Conservation (phyloP, 1,140 invertebrate genomes). For the Aradophagus sp. region DNA sequence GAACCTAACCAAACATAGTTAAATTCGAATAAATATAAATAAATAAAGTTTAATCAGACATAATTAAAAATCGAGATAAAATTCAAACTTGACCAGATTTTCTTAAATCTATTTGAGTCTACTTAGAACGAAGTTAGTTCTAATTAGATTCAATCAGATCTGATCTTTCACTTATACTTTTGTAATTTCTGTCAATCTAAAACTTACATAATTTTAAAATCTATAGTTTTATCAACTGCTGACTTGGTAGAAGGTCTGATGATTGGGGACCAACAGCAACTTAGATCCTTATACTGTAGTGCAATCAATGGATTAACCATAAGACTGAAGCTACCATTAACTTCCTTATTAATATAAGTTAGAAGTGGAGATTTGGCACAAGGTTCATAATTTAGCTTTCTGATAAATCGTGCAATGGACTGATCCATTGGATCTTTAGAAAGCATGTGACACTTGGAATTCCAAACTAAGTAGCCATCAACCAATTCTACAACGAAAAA, state of each 20-base stretch:
- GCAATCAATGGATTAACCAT: slow-evolving; percentile 61
- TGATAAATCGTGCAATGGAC: slow-evolving; percentile 78
- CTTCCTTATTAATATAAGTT: slow-evolving; percentile 69
- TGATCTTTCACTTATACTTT: too few species aligned
- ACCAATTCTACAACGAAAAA: slow-evolving; percentile 51
- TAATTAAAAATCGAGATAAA: too few species aligned
- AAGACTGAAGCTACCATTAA: slow-evolving; percentile 61
- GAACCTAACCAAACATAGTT: too few species aligned
- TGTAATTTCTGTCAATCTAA: too few species aligned
- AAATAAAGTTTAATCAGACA: too few species aligned
- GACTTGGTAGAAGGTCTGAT: slow-evolving; percentile 58
- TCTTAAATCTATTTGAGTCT: too few species aligned
- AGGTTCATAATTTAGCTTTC: slow-evolving; percentile 75
- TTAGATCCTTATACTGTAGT: slow-evolving; percentile 60
- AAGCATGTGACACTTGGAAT: slow-evolving; percentile 81
- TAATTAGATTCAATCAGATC: too few species aligned
- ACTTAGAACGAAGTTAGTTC: too few species aligned
- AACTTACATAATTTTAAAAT: slow-evolving; percentile 75
- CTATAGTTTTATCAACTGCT: slow-evolving; percentile 59
- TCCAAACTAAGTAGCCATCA: slow-evolving; percentile 80
- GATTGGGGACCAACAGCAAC: slow-evolving; percentile 77
- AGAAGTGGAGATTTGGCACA: slow-evolving; percentile 76
- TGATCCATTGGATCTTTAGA: slow-evolving; percentile 81
- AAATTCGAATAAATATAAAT: too few species aligned
- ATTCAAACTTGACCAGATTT: too few species aligned